These are phyloP conservation scores for Amaurobius ferox DNA, from an alignment of 2,888 invertebrate species.

Conservation along the genomic window DNA sequence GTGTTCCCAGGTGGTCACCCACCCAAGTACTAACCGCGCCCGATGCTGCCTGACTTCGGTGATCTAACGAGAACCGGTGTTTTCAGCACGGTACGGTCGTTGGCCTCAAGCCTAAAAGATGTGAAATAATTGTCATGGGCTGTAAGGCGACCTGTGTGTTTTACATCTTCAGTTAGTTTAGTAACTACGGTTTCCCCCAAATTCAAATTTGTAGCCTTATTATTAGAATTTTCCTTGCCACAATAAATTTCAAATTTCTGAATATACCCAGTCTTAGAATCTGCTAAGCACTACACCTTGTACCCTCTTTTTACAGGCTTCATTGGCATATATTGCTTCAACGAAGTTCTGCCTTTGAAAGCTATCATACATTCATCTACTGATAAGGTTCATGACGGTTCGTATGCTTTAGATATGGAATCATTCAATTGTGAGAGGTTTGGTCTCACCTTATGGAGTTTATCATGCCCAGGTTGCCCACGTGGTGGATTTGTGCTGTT, in stretches of 20 bases:
- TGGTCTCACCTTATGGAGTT: neutral
- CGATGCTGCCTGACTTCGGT: too few relatives aligned
- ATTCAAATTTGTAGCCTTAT: neutral
- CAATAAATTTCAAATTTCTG: slow-evolving; percentile 19
- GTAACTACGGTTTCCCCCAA: slow-evolving; percentile 9
- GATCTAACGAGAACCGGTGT: too few relatives aligned
- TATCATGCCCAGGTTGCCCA: neutral
- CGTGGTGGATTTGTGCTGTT: neutral
- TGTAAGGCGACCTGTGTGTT: slow-evolving; percentile 17
- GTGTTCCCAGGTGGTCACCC: too few relatives aligned
- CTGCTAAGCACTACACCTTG: neutral
- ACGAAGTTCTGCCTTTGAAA: slow-evolving; percentile 7
- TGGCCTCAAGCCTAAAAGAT: slow-evolving; percentile 37
- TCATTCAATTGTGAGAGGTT: neutral
- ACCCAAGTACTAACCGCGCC: too few relatives aligned
- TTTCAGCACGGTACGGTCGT: too few relatives aligned
- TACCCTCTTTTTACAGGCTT: too few relatives aligned
- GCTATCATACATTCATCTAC: slow-evolving; percentile 8
- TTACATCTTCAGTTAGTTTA: slow-evolving; percentile 1
- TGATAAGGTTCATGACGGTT: neutral
- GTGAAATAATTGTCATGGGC: slow-evolving; percentile 3
- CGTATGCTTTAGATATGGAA: neutral
- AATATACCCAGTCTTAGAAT: slow-evolving; percentile 4
- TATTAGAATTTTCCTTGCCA: neutral
- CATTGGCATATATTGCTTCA: neutral